Evolutionary conservation across 2,113 vertebrate genomes (phyloP).

Genomic region (Neoarius graeffei): DNA sequence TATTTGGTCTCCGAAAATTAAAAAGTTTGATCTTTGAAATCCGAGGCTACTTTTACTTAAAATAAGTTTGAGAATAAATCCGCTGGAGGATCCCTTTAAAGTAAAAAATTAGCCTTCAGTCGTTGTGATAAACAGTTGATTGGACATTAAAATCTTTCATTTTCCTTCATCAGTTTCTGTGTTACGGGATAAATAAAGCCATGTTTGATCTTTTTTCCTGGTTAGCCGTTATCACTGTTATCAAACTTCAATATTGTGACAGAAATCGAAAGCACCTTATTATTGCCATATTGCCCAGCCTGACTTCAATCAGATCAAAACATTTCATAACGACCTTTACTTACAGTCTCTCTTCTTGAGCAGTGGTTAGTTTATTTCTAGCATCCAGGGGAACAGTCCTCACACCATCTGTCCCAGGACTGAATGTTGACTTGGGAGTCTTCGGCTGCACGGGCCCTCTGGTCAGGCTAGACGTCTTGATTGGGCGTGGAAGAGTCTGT

Average conservation of each 20-base stretch:
- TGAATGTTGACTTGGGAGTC: conserved; percentile 48
- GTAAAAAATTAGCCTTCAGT: too few species aligned
- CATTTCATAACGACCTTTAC: conserved; percentile 26
- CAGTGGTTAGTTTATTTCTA: conserved; percentile 56
- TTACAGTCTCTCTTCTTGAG: conserved; percentile 74
- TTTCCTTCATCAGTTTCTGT: background rate
- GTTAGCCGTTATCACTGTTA: too few species aligned
- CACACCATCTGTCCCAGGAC: conserved; percentile 53
- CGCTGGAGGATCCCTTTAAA: too few species aligned
- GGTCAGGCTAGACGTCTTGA: conserved; percentile 31
- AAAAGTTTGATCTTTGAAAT: too few species aligned
- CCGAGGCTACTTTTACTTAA: too few species aligned
- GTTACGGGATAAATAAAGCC: background rate
- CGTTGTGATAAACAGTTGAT: background rate
- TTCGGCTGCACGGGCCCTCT: background rate
- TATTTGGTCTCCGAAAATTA: too few species aligned
- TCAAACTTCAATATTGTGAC: background rate
- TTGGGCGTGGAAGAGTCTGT: conserved; percentile 44
- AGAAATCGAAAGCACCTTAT: background rate
- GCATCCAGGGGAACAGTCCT: conserved; percentile 34
- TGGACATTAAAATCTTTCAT: background rate
- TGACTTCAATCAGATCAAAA: background rate
- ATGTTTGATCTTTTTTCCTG: background rate
- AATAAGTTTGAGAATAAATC: too few species aligned
- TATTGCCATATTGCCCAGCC: background rate